A percentile compares a stretch with the other conserved stretches of the same genome.
Conservation (phyloP, 2,113 vertebrate species). For the Amazona guildingii region DNA sequence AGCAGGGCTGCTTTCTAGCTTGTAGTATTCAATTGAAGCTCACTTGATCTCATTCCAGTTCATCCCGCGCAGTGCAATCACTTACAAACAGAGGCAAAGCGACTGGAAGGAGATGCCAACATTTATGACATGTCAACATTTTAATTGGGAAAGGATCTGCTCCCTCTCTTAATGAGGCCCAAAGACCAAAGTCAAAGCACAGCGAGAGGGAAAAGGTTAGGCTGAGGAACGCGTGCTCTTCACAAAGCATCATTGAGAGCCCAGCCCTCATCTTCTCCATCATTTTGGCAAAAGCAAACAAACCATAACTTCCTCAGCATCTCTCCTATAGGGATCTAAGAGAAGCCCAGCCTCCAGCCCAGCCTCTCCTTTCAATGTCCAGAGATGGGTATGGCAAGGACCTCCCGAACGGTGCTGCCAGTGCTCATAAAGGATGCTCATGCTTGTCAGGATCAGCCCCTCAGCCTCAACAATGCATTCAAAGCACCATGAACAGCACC, state of each 20-base stretch:
- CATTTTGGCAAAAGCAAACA: conserved; percentile 21
- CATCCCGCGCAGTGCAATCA: conserved; percentile 53
- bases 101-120: conserved; percentile 15
- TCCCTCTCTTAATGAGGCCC: conserved; percentile 66
- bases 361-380: background rate
- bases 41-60: conserved; percentile 71
- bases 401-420: background rate
- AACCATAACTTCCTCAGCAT: background rate
- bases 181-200: conserved; percentile 61
- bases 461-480: background rate
- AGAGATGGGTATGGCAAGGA: background rate
- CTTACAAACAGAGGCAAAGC: conserved; percentile 59
- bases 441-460: background rate
- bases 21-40: conserved; percentile 69
- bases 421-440: background rate
- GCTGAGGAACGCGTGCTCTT: conserved; percentile 33
- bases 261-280: conserved; percentile 16
- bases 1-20: conserved; percentile 43
- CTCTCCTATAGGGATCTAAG: background rate
- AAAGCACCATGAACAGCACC: background rate
- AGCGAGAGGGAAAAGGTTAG: conserved; percentile 48
- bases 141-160: conserved; percentile 68
- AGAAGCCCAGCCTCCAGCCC: background rate
- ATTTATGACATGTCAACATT: conserved; percentile 57
- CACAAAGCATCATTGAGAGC: background rate